Evolutionary conservation across 2,797 vertebrate species (phyloP).

Genomic region (Austrolebias charrua): DNA sequence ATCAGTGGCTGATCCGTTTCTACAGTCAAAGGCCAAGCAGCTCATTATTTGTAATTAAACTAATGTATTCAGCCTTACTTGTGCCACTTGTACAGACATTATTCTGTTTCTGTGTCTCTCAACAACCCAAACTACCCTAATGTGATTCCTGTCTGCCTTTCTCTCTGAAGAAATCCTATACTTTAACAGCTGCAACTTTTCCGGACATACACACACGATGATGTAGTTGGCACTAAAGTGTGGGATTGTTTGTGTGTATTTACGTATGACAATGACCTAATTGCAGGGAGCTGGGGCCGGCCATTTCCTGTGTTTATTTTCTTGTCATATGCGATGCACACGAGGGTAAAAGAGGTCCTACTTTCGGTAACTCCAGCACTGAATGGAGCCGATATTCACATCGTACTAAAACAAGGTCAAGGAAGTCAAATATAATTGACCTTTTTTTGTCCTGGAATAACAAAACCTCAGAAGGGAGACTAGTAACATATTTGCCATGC

Average conservation of each 20-base stretch:
- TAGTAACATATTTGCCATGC: slow-evolving; percentile 44
- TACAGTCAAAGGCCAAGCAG: slow-evolving; percentile 7
- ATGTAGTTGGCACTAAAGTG: slow-evolving; percentile 46
- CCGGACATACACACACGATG: slow-evolving; percentile 34
- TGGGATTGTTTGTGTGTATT: slow-evolving; percentile 36
- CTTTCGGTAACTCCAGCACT: slow-evolving; percentile 43
- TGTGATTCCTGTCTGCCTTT: slow-evolving; percentile 24
- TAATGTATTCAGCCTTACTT: slow-evolving; percentile 26
- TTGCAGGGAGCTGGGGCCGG: slow-evolving; percentile 57
- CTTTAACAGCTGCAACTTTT: slow-evolving; percentile 51
- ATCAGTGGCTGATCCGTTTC: slow-evolving; percentile 18
- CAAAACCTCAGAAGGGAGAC: slow-evolving; percentile 27
- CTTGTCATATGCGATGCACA: slow-evolving; percentile 59
- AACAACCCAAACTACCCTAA: neutral
- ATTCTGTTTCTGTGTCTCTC: slow-evolving; percentile 4
- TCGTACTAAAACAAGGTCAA: slow-evolving; percentile 37
- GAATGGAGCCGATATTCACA: slow-evolving; percentile 35
- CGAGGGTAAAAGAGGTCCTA: slow-evolving; percentile 46
- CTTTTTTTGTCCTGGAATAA: slow-evolving; percentile 33
- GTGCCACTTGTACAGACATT: slow-evolving; percentile 22
- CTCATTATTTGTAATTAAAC: slow-evolving; percentile 41
- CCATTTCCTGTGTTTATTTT: slow-evolving; percentile 75
- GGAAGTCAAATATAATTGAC: slow-evolving; percentile 31
- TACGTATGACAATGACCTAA: slow-evolving; percentile 64
- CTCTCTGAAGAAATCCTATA: slow-evolving; percentile 22